These are phyloP conservation scores for Microdon myrmicae DNA, from an alignment of 2,888 invertebrate species.

Conservation along the genomic window DNA sequence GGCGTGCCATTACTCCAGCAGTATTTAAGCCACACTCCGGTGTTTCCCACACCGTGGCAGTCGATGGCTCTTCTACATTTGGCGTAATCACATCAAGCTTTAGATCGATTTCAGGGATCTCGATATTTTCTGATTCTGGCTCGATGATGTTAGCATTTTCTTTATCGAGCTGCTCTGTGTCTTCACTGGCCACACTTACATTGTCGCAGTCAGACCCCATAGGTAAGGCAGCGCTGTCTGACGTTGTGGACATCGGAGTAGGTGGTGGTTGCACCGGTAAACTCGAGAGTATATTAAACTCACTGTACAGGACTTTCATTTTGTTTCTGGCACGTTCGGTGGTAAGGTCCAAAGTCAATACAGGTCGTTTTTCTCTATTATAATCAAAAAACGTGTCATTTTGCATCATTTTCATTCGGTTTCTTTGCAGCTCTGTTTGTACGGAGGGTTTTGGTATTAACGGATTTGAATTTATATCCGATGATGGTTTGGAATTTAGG, in stretches of 20 bases:
- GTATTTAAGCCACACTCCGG: constrained; percentile 59
- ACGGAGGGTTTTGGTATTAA: constrained; percentile 33
- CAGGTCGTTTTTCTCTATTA: constrained; percentile 55
- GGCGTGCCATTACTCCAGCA: constrained; percentile 56
- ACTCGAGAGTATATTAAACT: constrained; percentile 57
- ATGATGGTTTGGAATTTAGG: constrained; percentile 55
- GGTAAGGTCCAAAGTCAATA: constrained; percentile 57
- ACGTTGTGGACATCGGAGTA: constrained; percentile 60
- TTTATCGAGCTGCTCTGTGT: constrained; percentile 40
- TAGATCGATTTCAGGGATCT: constrained; percentile 17
- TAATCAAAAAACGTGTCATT: constrained; percentile 57
- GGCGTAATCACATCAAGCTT: constrained; percentile 43
- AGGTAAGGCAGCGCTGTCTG: constrained; percentile 45
- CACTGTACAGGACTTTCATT: constrained; percentile 57
- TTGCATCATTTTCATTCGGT: constrained; percentile 63
- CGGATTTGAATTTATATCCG: constrained; percentile 60
- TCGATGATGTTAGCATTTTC: constrained; percentile 42
- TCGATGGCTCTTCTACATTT: constrained; percentile 29
- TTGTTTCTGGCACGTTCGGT: constrained; percentile 57
- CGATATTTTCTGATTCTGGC: neutral
- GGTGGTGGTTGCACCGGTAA: constrained; percentile 51
- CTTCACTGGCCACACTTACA: constrained; percentile 11
- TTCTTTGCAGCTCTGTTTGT: constrained; percentile 63
- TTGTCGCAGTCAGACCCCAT: constrained; percentile 17
- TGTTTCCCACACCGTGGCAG: constrained; percentile 49